These are phyloP conservation scores for Homalodisca vitripennis DNA, from an alignment of 1,140 invertebrate species.

Conservation along the genomic window DNA sequence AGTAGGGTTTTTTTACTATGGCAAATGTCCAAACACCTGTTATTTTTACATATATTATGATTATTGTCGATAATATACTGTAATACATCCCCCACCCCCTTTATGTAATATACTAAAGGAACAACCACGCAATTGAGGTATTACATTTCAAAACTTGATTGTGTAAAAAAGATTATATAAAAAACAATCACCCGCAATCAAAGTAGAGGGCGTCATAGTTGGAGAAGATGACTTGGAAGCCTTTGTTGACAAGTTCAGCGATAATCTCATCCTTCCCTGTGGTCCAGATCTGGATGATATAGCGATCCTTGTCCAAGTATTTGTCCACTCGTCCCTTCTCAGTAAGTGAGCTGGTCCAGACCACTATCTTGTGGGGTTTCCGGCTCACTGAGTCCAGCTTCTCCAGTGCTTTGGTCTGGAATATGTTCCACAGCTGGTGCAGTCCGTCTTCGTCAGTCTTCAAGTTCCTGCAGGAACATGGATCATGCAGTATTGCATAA, in stretches of 20 bases:
- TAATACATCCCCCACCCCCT: too few relatives aligned
- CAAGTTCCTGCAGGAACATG: not conserved
- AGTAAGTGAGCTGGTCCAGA: constrained; percentile 84
- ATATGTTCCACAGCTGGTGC: constrained; percentile 72
- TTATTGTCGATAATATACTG: not conserved
- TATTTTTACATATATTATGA: too few relatives aligned
- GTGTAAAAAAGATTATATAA: not conserved
- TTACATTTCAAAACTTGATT: too few relatives aligned
- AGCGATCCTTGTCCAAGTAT: constrained; percentile 67
- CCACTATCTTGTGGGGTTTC: constrained; percentile 47
- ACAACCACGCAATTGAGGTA: too few relatives aligned
- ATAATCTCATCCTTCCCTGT: constrained; percentile 60
- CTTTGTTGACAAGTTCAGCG: constrained; percentile 60
- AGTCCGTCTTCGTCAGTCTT: constrained; percentile 52
- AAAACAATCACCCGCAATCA: constrained; percentile 69
- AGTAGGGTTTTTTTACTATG: too few relatives aligned
- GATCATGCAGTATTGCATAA: too few relatives aligned
- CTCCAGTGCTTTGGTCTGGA: constrained; percentile 44
- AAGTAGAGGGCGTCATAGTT: constrained; percentile 82
- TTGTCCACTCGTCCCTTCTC: constrained; percentile 61
- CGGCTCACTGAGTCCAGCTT: constrained; percentile 25
- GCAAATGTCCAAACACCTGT: too few relatives aligned
- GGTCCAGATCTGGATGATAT: constrained; percentile 79
- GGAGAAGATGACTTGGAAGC: constrained; percentile 73
- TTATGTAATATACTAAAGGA: too few relatives aligned